Conservation (phyloP, 2,113 vertebrate species). For the Aldabrachelys gigantea region DNA sequence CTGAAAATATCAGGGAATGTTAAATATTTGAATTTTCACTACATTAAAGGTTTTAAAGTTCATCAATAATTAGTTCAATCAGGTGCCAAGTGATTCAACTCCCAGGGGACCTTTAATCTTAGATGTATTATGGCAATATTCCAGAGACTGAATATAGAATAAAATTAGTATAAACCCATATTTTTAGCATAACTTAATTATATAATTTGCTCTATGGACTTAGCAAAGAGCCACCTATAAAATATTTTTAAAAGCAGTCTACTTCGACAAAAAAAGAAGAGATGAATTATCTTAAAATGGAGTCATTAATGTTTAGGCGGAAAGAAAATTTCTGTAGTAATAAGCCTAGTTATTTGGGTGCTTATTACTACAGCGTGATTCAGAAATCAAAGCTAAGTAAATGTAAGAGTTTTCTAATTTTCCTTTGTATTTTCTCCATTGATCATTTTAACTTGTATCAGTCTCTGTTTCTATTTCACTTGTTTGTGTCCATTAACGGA, state of each 20-base stretch:
- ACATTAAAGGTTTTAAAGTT: slow-evolving; percentile 75
- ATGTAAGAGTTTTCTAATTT: neutral
- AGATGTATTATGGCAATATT: slow-evolving; percentile 57
- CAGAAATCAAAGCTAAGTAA: slow-evolving; percentile 18
- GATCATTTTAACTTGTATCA: slow-evolving; percentile 15
- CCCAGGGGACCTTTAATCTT: slow-evolving; percentile 39
- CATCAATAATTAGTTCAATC: slow-evolving; percentile 73
- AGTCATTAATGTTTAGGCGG: neutral
- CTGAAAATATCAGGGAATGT: slow-evolving; percentile 57
- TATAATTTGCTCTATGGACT: slow-evolving; percentile 13
- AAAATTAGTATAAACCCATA: slow-evolving; percentile 31
- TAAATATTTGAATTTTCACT: slow-evolving; percentile 80
- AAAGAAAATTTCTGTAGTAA: slow-evolving; percentile 31
- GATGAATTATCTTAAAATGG: slow-evolving; percentile 27
- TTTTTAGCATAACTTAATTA: slow-evolving; percentile 36
- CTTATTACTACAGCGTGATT: neutral
- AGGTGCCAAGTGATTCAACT: slow-evolving; percentile 70
- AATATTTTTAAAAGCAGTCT: slow-evolving; percentile 26
- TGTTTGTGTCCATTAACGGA: neutral
- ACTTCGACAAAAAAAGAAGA: slow-evolving; percentile 55
- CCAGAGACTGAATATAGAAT: slow-evolving; percentile 45
- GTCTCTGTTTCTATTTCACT: neutral
- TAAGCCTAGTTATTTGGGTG: neutral
- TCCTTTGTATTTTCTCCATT: neutral
- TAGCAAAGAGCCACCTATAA: slow-evolving; percentile 25